phyloP scores from a whole-genome alignment of 1,140 invertebrate genomes.

The Himalopsyche phryganea region DNA sequence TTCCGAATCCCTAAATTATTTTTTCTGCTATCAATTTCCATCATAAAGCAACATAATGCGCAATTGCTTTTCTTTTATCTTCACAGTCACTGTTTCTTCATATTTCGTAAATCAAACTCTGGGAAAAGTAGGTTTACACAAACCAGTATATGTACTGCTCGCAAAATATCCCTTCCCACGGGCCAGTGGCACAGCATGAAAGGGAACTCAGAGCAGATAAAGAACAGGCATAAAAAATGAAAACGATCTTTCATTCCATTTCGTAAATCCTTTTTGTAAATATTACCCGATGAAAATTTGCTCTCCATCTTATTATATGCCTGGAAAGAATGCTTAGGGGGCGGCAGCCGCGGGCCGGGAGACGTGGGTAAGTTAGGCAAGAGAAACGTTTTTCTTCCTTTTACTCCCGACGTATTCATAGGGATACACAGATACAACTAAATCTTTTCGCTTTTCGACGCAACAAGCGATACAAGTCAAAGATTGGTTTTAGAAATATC shows the following conservation, averaged over 20 bases:
- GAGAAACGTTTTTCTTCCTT: conserved; percentile 30
- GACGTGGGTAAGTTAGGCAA: neutral
- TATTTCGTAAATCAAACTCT: no score
- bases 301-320: conserved; percentile 35
- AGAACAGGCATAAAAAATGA: conserved; percentile 35
- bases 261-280: conserved; percentile 36
- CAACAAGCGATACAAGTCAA: neutral
- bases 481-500: neutral
- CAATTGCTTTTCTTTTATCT: no score
- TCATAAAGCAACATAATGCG: no score
- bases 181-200: conserved; percentile 8
- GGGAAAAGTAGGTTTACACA: no score
- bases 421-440: conserved; percentile 10
- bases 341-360: conserved; percentile 10
- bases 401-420: conserved; percentile 12
- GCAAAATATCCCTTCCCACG: neutral
- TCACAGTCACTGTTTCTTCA: no score
- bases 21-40: no score
- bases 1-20: no score
- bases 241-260: conserved; percentile 36
- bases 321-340: conserved; percentile 16
- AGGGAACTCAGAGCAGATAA: conserved; percentile 29
- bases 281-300: conserved; percentile 36
- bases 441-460: neutral
- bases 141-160: neutral